A percentile compares a stretch with the other conserved stretches of the same genome.
These are phyloP conservation scores for Fulmarus glacialis DNA, from an alignment of 2,113 vertebrate species.

Conservation along the genomic window DNA sequence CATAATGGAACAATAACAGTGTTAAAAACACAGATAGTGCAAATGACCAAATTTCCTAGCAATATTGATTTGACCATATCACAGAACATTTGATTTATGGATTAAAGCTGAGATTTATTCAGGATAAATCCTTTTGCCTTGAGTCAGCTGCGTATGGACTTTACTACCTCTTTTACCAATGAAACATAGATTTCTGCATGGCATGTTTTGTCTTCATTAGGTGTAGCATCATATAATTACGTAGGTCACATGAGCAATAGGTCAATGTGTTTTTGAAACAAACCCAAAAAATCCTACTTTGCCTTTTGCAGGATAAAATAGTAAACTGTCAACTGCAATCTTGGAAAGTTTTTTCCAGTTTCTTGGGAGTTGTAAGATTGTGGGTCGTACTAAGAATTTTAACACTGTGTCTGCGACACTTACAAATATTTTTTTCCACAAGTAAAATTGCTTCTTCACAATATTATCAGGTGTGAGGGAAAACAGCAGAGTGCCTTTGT, in stretches of 20 bases:
- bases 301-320: not conserved
- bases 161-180: not conserved
- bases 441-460: not conserved
- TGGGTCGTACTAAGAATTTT: not conserved
- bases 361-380: not conserved
- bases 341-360: not conserved
- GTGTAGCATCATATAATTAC: not conserved
- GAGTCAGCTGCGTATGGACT: not conserved
- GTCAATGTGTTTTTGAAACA: not conserved
- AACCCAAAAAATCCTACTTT: accelerated
- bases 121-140: not conserved
- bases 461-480: not conserved
- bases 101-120: not conserved
- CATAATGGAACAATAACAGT: not conserved
- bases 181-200: not conserved
- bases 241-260: not conserved
- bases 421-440: not conserved
- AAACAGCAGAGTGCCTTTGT: not conserved
- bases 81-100: not conserved
- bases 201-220: not conserved
- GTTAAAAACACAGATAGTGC: not conserved
- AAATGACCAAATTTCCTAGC: not conserved
- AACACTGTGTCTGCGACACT: not conserved
- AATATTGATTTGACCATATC: not conserved
- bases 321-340: not conserved